Base-by-base conservation (phyloP, 2,113 vertebrate species). In the Dermatemys mawii region DNA sequence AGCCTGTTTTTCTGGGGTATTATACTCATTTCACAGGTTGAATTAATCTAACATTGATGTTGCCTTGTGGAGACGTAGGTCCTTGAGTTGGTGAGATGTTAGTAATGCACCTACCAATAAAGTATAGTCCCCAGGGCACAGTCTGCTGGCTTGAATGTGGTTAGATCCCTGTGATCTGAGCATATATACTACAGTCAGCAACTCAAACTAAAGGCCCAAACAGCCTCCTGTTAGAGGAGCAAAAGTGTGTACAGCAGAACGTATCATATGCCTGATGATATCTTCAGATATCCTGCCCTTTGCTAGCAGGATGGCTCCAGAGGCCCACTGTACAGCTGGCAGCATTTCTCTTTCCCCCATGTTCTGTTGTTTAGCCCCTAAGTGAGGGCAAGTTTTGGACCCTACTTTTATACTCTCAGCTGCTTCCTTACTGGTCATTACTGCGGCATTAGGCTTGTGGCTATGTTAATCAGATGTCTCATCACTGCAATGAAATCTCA, bases 401-500 rank as follows among this genome's bases (percentile, higher is more conserved):
- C 17, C 32, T 67, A 21, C n/a, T 35, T 2, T 6, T 38, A 8
- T 19, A 49, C 17, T 73, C 35, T 67, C 46, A 32, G 2, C 24
- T 35, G 22, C 55, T 6, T 2, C 54, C 78, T 87, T 46, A 41
- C 44, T 38, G 44, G 63, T 24, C 0, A 0, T 46, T 35, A 44
- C 57, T 24, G 5, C 6, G 50, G 6, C 0, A 0, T 1, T 3
- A 17, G 51, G 26, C 81, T 75, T 29, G 90, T 32, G 13, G 17
- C 50, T 48, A 1, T 1, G 0, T 8, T 48, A 1, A 16, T n/a
- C 84, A 11, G 48, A 35, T 17, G 11, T 49, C 60, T 38, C 51
- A 0, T 9, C 3, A 0, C 19, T 49, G 70, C 41, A 75, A 1
- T 8, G 21, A 5, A 73, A 21, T 67, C 44, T 26, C 53, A n/a